A percentile compares a stretch with the other conserved stretches of the same genome.
phyloP scores from a whole-genome alignment of 2,113 vertebrate species.

The Bambusicola thoracicus region DNA sequence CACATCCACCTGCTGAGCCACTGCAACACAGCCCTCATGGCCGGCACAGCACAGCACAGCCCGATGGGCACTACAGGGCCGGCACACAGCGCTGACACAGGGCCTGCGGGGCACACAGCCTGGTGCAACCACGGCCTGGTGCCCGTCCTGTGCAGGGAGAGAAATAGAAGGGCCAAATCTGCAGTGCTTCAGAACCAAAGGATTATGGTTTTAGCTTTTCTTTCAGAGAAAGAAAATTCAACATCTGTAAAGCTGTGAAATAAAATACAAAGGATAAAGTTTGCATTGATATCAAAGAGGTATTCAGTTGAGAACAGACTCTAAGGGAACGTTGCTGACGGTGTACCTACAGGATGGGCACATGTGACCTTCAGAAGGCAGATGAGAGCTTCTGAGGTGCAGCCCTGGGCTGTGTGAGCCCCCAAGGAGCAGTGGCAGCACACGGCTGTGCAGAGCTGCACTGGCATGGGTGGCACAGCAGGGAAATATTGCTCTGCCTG shows the following conservation, averaged over 20 bases:
- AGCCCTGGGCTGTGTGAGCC: background rate
- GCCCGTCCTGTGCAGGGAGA: background rate
- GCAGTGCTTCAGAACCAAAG: background rate
- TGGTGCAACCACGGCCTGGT: background rate
- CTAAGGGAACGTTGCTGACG: conserved; percentile 4
- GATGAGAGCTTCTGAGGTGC: conserved; percentile 26
- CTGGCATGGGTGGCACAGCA: too few species aligned
- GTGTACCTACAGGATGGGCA: background rate
- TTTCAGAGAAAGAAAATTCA: background rate
- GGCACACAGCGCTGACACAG: too few species aligned
- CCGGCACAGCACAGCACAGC: too few species aligned
- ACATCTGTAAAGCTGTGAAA: background rate
- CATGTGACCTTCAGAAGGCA: conserved; percentile 41
- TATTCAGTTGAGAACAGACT: background rate
- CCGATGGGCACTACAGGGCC: too few species aligned
- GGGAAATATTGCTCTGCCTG: too few species aligned
- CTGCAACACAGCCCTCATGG: too few species aligned
- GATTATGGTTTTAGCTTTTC: background rate
- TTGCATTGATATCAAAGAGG: background rate
- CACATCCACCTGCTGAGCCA: too few species aligned
- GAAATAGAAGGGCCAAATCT: background rate
- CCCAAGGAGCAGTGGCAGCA: too few species aligned
- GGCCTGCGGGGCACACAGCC: too few species aligned
- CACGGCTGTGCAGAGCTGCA: too few species aligned
- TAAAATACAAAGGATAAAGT: background rate